A percentile compares a stretch with the other conserved stretches of the same genome.
phyloP scores from a whole-genome alignment of 2,797 vertebrate genomes.

The Distichodus sexfasciatus region DNA sequence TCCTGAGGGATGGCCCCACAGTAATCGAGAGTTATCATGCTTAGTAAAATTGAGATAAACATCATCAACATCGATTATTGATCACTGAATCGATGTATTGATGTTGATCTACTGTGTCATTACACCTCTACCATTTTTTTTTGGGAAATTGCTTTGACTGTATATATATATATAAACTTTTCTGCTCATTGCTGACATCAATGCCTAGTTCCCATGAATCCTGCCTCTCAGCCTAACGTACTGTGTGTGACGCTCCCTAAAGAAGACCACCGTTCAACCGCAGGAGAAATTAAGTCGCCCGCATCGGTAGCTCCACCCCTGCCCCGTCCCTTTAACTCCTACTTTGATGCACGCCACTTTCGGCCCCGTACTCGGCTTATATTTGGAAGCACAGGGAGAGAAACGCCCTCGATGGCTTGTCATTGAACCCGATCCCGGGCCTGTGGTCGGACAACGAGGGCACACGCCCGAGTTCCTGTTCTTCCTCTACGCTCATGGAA shows the following conservation, averaged over 20 bases:
- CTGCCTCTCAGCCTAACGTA: not conserved
- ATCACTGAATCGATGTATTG: no score
- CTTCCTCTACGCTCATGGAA: constrained; percentile 32
- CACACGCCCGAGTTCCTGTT: constrained; percentile 33
- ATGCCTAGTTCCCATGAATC: not conserved
- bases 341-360: constrained; percentile 20
- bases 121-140: no score
- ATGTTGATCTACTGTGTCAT: no score
- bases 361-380: constrained; percentile 12
- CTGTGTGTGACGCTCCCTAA: not conserved
- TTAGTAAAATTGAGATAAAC: no score
- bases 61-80: no score
- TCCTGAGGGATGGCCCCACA: no score
- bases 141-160: not conserved
- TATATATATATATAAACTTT: not conserved
- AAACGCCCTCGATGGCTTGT: constrained; percentile 31
- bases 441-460: constrained; percentile 35
- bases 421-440: constrained; percentile 20
- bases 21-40: no score
- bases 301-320: not conserved
- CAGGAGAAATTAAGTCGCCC: constrained; percentile 14
- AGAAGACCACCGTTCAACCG: constrained; percentile 5
- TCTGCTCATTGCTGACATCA: not conserved
- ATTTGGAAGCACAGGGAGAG: constrained; percentile 32
- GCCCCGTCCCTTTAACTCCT: not conserved